Conservation (phyloP, 30 jellyfish, hydroid and myxozoan genomes). For the Pseudorhiza aurosa region DNA sequence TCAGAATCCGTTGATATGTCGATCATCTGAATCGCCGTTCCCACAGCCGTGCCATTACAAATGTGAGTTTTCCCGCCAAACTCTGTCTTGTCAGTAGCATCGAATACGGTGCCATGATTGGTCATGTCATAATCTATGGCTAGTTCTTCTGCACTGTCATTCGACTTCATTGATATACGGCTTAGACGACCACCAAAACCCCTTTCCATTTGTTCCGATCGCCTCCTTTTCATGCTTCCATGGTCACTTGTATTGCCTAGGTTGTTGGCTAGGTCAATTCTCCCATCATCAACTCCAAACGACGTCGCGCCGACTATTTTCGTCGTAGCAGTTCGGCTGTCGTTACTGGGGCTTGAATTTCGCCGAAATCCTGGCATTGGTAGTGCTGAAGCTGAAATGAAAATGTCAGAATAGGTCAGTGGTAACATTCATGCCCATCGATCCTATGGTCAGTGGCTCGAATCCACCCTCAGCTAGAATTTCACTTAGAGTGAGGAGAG, state of each 20-base stretch:
- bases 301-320: neutral
- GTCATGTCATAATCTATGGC: constrained; percentile 13
- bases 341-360: neutral
- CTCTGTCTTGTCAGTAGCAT: neutral
- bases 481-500: too few relatives aligned
- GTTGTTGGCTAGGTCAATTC: neutral
- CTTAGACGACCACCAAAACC: neutral
- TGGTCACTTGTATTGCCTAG: neutral
- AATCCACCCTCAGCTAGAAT: too few relatives aligned
- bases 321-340: neutral
- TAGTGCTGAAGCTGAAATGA: constrained; percentile 33
- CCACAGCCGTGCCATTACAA: constrained; percentile 12
- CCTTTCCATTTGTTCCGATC: neutral
- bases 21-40: neutral
- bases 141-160: constrained; percentile 36
- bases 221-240: constrained; percentile 10
- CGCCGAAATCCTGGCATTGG: constrained; percentile 52
- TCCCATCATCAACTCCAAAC: neutral
- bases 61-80: neutral
- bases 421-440: too few relatives aligned
- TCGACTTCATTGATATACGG: constrained; percentile 1
- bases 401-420: too few relatives aligned
- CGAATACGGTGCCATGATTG: neutral
- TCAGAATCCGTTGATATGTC: constrained; percentile 27
- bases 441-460: too few relatives aligned